phyloP scores from a whole-genome alignment of 2,888 invertebrate species.

The Sussaba pulchella region DNA sequence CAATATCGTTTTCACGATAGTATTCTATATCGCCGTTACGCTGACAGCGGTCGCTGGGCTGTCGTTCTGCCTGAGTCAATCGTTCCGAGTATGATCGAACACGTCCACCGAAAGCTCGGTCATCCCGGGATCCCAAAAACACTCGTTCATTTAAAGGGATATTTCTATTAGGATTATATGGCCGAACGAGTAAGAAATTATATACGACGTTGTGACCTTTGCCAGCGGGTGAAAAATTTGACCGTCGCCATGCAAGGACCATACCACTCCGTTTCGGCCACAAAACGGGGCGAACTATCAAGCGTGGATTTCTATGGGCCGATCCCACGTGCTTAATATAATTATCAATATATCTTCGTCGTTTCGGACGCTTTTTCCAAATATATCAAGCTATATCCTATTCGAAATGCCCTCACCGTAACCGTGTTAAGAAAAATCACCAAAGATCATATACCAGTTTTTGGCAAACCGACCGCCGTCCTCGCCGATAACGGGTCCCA shows the following conservation, averaged over 20 bases:
- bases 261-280: background rate
- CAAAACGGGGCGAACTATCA: background rate
- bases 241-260: background rate
- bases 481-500: conserved; percentile 31
- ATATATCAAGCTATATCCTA: conserved; percentile 19
- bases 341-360: conserved; percentile 54
- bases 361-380: conserved; percentile 47
- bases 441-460: background rate
- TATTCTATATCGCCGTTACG: conserved; percentile 3
- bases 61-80: background rate
- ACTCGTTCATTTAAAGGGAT: background rate
- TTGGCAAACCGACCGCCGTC: conserved; percentile 18
- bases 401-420: conserved; percentile 11
- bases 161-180: background rate
- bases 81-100: background rate
- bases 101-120: conserved; percentile 21
- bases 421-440: conserved; percentile 20
- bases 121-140: conserved; percentile 26
- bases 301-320: conserved; percentile 64
- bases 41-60: background rate
- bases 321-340: conserved; percentile 38
- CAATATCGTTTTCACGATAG: background rate
- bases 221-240: background rate
- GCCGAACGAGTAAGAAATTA: background rate
- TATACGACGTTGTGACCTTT: conserved; percentile 3